phyloP scores from a whole-genome alignment of 2,113 vertebrate species.

The Fulica atra region DNA sequence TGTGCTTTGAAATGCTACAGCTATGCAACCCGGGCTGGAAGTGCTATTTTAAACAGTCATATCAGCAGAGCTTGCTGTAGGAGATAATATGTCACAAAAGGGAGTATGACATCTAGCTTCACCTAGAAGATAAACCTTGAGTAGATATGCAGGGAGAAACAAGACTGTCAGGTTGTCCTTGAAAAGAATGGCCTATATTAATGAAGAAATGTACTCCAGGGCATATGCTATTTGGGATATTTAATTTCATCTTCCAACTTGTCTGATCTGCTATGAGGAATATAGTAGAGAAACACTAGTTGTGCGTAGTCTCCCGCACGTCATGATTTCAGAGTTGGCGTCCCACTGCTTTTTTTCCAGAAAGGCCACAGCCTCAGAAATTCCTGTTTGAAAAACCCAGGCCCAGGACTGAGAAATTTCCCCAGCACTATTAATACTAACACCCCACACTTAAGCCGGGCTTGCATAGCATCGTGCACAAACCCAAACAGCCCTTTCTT shows the following conservation, averaged over 20 bases:
- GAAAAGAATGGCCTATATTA: slow-evolving; percentile 59
- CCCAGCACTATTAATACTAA: background rate
- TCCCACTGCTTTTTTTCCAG: background rate
- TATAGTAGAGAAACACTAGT: background rate
- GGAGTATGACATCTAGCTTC: slow-evolving; percentile 61
- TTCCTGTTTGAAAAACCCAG: background rate
- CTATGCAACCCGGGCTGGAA: slow-evolving; percentile 24
- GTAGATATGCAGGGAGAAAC: slow-evolving; percentile 54
- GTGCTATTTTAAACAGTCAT: slow-evolving; percentile 62
- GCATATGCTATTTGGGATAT: slow-evolving; percentile 36
- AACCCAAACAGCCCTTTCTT: background rate
- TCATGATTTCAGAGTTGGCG: background rate
- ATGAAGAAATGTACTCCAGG: slow-evolving; percentile 50
- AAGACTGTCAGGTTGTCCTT: slow-evolving; percentile 56
- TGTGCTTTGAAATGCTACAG: slow-evolving; percentile 37
- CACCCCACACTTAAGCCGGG: rapidly evolving
- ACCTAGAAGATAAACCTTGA: slow-evolving; percentile 65
- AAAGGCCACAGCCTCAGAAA: slow-evolving; percentile 21
- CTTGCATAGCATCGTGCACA: rapidly evolving
- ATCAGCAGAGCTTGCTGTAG: slow-evolving; percentile 64
- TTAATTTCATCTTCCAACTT: slow-evolving; percentile 43
- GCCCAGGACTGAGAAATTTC: background rate
- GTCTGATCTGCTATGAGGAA: background rate
- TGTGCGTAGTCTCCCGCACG: background rate
- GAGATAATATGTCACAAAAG: slow-evolving; percentile 68